Evolutionary conservation across 2,797 vertebrate species (phyloP).

Genomic region (Fistularia commersonii): DNA sequence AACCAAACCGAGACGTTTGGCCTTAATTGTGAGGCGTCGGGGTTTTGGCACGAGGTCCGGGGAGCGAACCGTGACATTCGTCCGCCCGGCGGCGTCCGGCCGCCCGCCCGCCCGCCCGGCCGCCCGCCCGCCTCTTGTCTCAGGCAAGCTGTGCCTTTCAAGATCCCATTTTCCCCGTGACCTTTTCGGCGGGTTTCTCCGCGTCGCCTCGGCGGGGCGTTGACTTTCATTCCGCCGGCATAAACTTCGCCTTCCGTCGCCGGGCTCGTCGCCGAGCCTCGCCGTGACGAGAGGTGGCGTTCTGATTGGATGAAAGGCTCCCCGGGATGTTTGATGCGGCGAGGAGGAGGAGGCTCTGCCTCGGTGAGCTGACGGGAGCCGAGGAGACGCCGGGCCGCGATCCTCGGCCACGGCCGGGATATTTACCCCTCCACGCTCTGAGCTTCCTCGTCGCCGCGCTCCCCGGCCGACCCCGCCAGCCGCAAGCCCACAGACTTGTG

Average conservation of each 20-base stretch:
- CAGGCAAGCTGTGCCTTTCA: slow-evolving; percentile 42
- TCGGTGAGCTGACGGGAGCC: slow-evolving; percentile 60
- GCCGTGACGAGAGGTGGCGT: slow-evolving; percentile 42
- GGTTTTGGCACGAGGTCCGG: slow-evolving; percentile 34
- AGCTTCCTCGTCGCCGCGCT: slow-evolving; percentile 40
- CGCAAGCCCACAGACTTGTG: slow-evolving; percentile 27
- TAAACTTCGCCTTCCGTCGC: slow-evolving; percentile 39
- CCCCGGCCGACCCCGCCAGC: slow-evolving; percentile 11
- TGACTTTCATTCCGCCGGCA: slow-evolving; percentile 49
- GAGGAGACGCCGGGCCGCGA: slow-evolving; percentile 55
- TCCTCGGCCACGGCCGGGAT: too few species aligned
- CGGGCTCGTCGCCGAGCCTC: slow-evolving; percentile 20
- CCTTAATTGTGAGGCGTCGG: slow-evolving; percentile 48
- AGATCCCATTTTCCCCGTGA: slow-evolving; percentile 50
- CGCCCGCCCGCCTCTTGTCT: slow-evolving; percentile 26
- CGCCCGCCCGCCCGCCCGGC: slow-evolving; percentile 26
- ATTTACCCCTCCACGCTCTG: slow-evolving; percentile 47
- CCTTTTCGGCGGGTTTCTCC: slow-evolving; percentile 44
- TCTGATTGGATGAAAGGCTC: slow-evolving; percentile 64
- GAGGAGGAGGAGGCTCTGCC: slow-evolving; percentile 45
- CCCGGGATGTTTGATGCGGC: slow-evolving; percentile 59
- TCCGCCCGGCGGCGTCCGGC: slow-evolving; percentile 32
- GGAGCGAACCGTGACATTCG: slow-evolving; percentile 60
- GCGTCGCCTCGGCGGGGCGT: slow-evolving; percentile 41
- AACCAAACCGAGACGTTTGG: slow-evolving; percentile 25